Percentiles rank a stretch among this genome's conserved stretches.
Evolutionary conservation across 1,140 invertebrate species (phyloP).

Genomic region (Lepidurus couesii): DNA sequence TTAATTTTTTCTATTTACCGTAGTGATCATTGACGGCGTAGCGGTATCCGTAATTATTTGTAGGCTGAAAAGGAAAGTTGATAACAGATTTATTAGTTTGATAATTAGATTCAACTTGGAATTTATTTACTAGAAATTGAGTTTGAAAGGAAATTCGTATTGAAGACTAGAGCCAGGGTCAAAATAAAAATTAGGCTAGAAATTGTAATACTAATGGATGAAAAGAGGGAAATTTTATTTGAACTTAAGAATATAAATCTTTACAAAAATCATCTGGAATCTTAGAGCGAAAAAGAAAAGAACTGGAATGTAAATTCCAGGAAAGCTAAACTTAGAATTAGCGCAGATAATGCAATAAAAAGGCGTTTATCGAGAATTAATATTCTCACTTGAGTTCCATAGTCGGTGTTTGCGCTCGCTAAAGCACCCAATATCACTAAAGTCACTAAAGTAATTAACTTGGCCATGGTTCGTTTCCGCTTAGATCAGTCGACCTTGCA

Average conservation of each 20-base stretch:
- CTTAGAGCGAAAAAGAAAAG: too few relatives aligned
- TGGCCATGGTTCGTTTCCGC: not conserved
- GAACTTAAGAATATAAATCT: too few relatives aligned
- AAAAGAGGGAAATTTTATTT: too few relatives aligned
- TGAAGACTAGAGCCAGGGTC: too few relatives aligned
- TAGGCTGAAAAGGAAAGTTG: not conserved
- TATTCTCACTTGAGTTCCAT: not conserved
- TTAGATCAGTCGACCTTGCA: not conserved
- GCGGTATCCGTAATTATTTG: slow-evolving; percentile 26
- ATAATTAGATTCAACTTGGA: not conserved
- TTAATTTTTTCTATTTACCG: not conserved
- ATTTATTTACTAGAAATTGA: not conserved
- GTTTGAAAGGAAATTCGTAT: not conserved
- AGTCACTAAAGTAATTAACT: not conserved
- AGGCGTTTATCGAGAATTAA: not conserved
- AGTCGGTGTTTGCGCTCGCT: not conserved
- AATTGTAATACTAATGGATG: too few relatives aligned
- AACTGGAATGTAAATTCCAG: not conserved
- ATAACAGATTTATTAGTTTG: not conserved
- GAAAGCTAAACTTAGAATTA: not conserved
- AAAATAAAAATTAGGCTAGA: too few relatives aligned
- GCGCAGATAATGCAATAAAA: not conserved
- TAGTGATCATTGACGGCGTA: slow-evolving; percentile 34
- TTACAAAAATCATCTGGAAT: too few relatives aligned
- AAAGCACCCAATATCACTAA: not conserved